Evolutionary conservation across 2,113 vertebrate genomes (phyloP).

Genomic region (Strix aluco): DNA sequence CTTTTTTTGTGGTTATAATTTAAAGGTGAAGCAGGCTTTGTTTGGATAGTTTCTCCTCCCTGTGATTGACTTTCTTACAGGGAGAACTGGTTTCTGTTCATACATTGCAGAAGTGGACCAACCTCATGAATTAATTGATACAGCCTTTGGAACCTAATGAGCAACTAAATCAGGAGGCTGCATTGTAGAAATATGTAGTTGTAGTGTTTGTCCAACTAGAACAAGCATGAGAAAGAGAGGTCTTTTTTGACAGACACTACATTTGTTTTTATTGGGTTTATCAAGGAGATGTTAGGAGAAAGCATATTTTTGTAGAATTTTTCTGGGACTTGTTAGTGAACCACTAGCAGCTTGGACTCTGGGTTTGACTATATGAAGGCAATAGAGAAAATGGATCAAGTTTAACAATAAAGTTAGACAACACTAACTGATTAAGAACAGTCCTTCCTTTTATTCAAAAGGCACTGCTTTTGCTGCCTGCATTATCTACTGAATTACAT

Average conservation of each 20-base stretch:
- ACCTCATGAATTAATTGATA: neutral
- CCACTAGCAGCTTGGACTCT: neutral
- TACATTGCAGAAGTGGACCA: neutral
- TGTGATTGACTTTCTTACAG: neutral
- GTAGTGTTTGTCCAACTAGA: neutral
- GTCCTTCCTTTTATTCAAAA: neutral
- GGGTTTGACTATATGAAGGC: neutral
- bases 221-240: fast-evolving
- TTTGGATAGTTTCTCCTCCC: neutral
- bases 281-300: neutral
- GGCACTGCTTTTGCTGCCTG: neutral
- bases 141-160: neutral
- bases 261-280: neutral
- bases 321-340: neutral
- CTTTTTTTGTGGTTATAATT: neutral
- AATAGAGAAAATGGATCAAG: neutral
- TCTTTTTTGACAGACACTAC: neutral
- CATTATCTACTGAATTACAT: neutral
- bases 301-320: neutral
- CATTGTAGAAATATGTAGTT: neutral
- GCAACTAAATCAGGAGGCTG: neutral
- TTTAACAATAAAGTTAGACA: neutral
- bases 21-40: neutral
- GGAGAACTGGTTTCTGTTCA: neutral
- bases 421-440: neutral